phyloP scores from a whole-genome alignment of 2,888 invertebrate genomes.

The Rotaria magnacalcarata region DNA sequence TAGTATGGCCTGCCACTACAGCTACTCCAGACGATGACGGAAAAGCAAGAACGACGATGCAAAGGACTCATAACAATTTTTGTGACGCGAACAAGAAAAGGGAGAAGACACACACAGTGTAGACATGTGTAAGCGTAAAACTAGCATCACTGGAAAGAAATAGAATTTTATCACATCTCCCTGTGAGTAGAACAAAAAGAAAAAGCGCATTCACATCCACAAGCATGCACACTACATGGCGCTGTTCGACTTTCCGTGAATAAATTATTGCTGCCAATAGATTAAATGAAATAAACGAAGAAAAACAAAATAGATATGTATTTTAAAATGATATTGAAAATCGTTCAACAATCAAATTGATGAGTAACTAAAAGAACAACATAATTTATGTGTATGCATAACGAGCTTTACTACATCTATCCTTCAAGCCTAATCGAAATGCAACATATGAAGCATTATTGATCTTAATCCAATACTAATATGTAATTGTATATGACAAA shows the following conservation, averaged over 20 bases:
- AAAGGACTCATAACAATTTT: neutral
- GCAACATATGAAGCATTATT: neutral
- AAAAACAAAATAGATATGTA: neutral
- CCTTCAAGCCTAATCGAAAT: neutral
- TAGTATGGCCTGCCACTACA: neutral
- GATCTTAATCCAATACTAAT: neutral
- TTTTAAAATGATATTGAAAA: neutral
- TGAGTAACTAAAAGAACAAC: neutral
- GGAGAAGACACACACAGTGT: neutral
- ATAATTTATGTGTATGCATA: neutral
- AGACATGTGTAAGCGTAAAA: neutral
- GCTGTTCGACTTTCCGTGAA: neutral
- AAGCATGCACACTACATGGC: neutral
- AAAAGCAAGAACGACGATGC: neutral
- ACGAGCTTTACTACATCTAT: neutral
- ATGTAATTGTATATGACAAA: neutral
- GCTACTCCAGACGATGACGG: neutral
- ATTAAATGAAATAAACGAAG: neutral
- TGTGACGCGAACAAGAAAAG: conserved; percentile 18
- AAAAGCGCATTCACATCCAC: neutral
- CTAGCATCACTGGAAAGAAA: neutral
- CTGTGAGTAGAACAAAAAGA: neutral
- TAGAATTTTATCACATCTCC: neutral
- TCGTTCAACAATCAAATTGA: neutral
- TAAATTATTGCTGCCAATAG: neutral